A percentile compares a stretch with the other conserved stretches of the same genome.
Conservation (phyloP, 1,140 invertebrate species). For the Leptonema lineaticorne region DNA sequence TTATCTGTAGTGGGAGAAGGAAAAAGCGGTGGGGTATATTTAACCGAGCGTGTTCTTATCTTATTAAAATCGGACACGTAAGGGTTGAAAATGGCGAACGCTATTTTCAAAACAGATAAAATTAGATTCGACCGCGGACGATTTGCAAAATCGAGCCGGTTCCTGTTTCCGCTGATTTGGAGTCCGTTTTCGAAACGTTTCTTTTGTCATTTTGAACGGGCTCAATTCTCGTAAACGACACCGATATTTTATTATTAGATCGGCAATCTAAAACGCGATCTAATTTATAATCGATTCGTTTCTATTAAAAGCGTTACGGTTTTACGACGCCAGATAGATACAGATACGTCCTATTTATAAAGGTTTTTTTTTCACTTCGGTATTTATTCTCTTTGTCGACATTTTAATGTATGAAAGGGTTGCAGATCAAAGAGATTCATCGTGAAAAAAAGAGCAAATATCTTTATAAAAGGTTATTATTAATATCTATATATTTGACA, state of each 20-base stretch:
- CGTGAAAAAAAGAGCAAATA: too few species aligned
- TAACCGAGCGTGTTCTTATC: not conserved
- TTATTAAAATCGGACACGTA: not conserved
- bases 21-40: not conserved
- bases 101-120: constrained; percentile 10
- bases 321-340: too few species aligned
- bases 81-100: not conserved
- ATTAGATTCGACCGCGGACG: constrained; percentile 5
- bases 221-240: not conserved
- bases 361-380: too few species aligned
- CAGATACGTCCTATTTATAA: too few species aligned
- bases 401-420: too few species aligned
- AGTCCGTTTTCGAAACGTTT: not conserved
- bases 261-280: not conserved
- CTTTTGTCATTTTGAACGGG: too few species aligned
- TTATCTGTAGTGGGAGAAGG: not conserved
- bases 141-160: constrained; percentile 16
- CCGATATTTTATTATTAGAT: not conserved
- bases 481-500: too few species aligned
- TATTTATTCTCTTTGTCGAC: too few species aligned
- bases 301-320: too few species aligned
- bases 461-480: too few species aligned
- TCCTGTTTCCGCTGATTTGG: not conserved
- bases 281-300: too few species aligned
- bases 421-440: too few species aligned